Conservation (phyloP, 2,888 invertebrate species). For the Orchesellides sinensis region DNA sequence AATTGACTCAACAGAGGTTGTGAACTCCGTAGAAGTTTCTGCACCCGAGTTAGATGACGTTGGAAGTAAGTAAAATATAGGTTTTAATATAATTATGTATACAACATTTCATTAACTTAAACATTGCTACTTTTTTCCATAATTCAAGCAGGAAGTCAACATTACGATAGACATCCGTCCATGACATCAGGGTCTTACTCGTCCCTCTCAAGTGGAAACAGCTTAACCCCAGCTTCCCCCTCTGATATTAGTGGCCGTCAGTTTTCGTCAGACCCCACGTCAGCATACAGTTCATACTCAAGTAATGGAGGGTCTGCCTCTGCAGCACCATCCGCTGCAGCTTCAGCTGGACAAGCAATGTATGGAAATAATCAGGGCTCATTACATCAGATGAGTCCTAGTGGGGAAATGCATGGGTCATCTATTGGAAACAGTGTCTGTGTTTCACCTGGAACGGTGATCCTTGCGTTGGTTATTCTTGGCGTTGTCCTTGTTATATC, state of each 20-base stretch:
- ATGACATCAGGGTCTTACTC: constrained; percentile 53
- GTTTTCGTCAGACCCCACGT: constrained; percentile 33
- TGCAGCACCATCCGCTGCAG: constrained; percentile 27
- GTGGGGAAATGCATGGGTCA: constrained; percentile 19
- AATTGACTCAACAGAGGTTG: constrained; percentile 84
- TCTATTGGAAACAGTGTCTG: constrained; percentile 67
- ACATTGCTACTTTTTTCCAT: not conserved
- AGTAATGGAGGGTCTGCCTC: constrained; percentile 21
- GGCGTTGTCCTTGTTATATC: constrained; percentile 74
- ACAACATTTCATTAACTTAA: too few relatives aligned
- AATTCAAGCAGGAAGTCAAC: constrained; percentile 69
- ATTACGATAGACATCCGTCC: constrained; percentile 73
- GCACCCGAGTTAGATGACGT: constrained; percentile 85
- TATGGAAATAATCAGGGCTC: constrained; percentile 31
- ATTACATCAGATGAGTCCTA: constrained; percentile 34
- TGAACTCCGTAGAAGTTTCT: constrained; percentile 88
- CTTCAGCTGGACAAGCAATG: constrained; percentile 41
- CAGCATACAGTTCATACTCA: constrained; percentile 31
- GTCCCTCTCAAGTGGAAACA: constrained; percentile 52
- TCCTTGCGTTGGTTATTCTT: constrained; percentile 70
- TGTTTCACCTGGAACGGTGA: constrained; percentile 74
- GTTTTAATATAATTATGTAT: too few relatives aligned
- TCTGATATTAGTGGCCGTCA: constrained; percentile 49
- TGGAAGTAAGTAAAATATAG: constrained; percentile 14
- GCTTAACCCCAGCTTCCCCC: constrained; percentile 22